Percentiles rank a stretch among this genome's conserved stretches.
phyloP scores from a whole-genome alignment of 2,113 vertebrate species.

The Pitta sordida region DNA sequence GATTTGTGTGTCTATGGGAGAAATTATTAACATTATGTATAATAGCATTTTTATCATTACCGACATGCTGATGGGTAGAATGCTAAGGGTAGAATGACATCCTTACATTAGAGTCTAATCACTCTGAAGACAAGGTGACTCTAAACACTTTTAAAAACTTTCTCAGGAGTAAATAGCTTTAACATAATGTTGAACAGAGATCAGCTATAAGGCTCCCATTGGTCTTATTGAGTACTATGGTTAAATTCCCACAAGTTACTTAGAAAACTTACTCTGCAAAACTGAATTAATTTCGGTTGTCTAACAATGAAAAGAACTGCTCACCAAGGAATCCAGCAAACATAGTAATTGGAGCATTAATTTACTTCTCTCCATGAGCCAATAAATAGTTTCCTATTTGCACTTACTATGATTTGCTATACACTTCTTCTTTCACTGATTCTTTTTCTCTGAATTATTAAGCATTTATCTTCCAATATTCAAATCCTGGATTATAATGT shows the following conservation, averaged over 20 bases:
- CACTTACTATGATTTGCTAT: background rate
- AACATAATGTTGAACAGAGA: background rate
- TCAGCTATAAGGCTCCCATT: background rate
- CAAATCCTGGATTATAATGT: conserved; percentile 21
- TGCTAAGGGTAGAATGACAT: background rate
- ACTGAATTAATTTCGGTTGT: conserved; percentile 22
- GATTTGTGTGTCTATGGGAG: background rate
- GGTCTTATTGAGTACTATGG: background rate
- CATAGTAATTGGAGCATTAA: conserved; percentile 44
- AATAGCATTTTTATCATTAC: background rate
- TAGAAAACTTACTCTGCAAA: conserved; percentile 6
- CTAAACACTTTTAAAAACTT: background rate
- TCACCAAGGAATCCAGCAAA: conserved; percentile 40
- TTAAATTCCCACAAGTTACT: background rate
- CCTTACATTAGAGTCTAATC: background rate
- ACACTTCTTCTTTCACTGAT: background rate
- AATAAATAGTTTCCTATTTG: conserved; percentile 48
- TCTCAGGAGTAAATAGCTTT: background rate
- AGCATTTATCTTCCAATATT: conserved; percentile 20
- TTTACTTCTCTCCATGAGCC: conserved; percentile 30
- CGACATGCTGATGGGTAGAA: background rate
- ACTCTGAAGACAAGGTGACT: background rate
- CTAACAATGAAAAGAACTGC: conserved; percentile 19
- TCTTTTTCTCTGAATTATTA: conserved; percentile 37
- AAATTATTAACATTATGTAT: background rate